Conservation (phyloP, 1,140 invertebrate genomes). For the Drosophila seguyi region DNA sequence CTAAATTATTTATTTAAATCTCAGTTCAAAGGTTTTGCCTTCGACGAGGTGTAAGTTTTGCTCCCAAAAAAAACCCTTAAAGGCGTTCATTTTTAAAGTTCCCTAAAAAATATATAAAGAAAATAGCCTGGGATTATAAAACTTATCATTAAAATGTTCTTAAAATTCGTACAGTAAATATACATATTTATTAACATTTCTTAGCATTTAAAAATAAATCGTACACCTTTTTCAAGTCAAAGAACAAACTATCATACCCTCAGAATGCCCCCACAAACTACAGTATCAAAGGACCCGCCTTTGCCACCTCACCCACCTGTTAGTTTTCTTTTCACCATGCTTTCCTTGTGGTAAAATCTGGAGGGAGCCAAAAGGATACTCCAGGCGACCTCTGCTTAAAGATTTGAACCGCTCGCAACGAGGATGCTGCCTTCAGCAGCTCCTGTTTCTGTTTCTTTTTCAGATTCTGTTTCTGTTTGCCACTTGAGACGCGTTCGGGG, state of each 20-base stretch:
- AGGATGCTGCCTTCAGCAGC: slow-evolving; percentile 27
- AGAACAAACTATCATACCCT: neutral
- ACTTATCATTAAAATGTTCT: neutral
- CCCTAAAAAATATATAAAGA: neutral
- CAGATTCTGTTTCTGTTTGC: slow-evolving; percentile 30
- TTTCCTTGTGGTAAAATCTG: slow-evolving; percentile 5
- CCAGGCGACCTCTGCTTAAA: slow-evolving; percentile 14
- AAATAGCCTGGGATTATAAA: neutral
- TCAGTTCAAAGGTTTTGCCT: too few relatives aligned
- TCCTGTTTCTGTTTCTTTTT: slow-evolving; percentile 14
- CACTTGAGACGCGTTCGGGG: slow-evolving; percentile 55
- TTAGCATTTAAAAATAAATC: neutral
- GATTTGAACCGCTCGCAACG: slow-evolving; percentile 7
- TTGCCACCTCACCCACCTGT: slow-evolving; percentile 1
- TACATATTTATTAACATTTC: neutral
- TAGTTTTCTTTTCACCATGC: slow-evolving; percentile 1
- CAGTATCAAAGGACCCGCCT: neutral
- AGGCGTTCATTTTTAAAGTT: neutral
- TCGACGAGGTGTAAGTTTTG: too few relatives aligned
- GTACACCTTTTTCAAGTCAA: too few relatives aligned
- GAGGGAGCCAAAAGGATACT: slow-evolving; percentile 1
- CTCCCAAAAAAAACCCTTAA: too few relatives aligned
- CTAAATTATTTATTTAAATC: too few relatives aligned
- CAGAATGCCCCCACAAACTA: neutral
- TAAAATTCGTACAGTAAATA: neutral